Evolutionary conservation across 2,797 vertebrate species (phyloP).

Genomic region (Lagorchestes hirsutus): DNA sequence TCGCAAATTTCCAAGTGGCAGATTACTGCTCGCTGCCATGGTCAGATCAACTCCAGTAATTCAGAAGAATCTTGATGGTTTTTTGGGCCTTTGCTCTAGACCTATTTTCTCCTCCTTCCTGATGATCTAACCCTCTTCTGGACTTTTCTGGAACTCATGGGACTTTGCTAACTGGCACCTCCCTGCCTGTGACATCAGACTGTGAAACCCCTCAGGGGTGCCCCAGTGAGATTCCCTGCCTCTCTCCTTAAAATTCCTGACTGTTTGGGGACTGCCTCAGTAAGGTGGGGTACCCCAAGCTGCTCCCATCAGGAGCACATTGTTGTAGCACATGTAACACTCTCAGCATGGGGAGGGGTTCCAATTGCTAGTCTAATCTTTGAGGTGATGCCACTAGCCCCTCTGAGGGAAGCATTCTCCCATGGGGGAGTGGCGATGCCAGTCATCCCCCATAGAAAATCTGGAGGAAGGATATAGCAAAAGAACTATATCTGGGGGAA

Average conservation of each 20-base stretch:
- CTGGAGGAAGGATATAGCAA: background rate
- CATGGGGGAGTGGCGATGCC: background rate
- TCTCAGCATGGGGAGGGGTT: background rate
- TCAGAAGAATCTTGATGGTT: background rate
- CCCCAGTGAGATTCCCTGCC: background rate
- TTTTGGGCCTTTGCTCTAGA: background rate
- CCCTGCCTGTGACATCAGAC: background rate
- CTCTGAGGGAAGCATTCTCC: background rate
- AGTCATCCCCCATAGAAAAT: background rate
- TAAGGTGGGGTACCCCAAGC: background rate
- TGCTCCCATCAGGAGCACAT: background rate
- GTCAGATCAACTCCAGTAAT: background rate
- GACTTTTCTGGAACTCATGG: background rate
- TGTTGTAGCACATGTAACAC: background rate
- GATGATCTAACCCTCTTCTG: background rate
- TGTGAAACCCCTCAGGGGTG: background rate
- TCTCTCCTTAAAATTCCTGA: background rate
- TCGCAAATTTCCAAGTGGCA: too few species aligned
- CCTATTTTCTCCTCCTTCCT: background rate
- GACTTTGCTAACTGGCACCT: background rate
- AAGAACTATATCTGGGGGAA: background rate
- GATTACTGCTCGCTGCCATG: background rate
- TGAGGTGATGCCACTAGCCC: background rate
- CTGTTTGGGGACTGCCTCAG: background rate
- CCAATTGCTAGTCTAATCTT: background rate